These are phyloP conservation scores for Pyrochroa serraticornis DNA, from an alignment of 2,888 invertebrate species.

Conservation along the genomic window DNA sequence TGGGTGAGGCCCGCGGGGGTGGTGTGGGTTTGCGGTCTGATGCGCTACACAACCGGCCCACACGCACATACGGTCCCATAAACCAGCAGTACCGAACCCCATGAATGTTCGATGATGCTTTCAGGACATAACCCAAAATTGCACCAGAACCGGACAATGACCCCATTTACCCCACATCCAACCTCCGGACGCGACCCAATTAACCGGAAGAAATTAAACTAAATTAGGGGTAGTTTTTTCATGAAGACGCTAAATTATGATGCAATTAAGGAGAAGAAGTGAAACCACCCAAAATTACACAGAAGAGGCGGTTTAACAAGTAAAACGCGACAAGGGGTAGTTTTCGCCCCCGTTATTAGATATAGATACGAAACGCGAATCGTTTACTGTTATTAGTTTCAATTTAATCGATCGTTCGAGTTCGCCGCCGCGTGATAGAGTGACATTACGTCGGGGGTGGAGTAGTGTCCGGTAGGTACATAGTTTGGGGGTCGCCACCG, in stretches of 20 bases:
- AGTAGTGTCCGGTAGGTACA: constrained; percentile 19
- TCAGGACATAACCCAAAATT: too few relatives aligned
- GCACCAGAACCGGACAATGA: too few relatives aligned
- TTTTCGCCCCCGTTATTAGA: constrained; percentile 16
- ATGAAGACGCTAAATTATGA: too few relatives aligned
- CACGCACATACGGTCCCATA: background rate
- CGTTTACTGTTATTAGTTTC: constrained; percentile 36
- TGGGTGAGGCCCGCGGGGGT: constrained; percentile 3
- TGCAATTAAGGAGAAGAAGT: too few relatives aligned
- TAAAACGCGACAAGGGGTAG: background rate
- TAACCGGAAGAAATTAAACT: too few relatives aligned
- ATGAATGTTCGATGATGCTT: too few relatives aligned
- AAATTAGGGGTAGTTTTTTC: too few relatives aligned
- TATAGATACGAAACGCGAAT: background rate
- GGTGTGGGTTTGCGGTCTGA: constrained; percentile 16
- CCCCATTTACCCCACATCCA: too few relatives aligned
- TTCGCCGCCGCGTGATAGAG: constrained; percentile 13
- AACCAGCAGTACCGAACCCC: too few relatives aligned
- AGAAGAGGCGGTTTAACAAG: too few relatives aligned
- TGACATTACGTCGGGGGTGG: constrained; percentile 28
- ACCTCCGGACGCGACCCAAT: too few relatives aligned
- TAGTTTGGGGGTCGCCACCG: constrained; percentile 23
- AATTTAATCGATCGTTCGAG: constrained; percentile 35
- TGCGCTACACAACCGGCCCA: constrained; percentile 11
- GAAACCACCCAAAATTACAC: too few relatives aligned